Base-by-base conservation (phyloP, 2,888 invertebrate genomes). In the Caenorhabditis imperialis region DNA sequence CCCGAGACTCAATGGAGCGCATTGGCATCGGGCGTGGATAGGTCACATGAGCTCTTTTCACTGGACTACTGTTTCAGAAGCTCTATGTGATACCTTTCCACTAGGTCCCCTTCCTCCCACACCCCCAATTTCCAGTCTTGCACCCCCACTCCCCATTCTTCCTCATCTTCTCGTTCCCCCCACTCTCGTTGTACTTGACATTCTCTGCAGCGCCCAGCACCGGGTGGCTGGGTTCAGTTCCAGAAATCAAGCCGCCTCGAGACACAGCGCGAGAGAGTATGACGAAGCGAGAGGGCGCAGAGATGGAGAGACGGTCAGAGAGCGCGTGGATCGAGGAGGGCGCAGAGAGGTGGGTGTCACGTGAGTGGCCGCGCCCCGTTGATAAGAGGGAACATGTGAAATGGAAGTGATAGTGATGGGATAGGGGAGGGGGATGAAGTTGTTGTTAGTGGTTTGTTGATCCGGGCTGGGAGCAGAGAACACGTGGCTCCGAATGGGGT, bases 371-470 rank as follows among this genome's bases (percentile, higher is more conserved):
- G 30, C 18, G 30, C 27, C 30, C 38, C 10, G 23, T 12, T 67
- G 50, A 67, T 67, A 67, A 57, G 62, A 23, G 20, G 5, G 37
- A 67, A 50, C 63, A 63, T 67, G 65, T 55, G 65, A 67, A 67
- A 14, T 1, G 20, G 12, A 4, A 8, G 37, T 23, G 38, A 27
- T 8, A 25, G 44, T 16, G 35, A 47, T 14, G 33, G 16, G 16
- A 30, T 16, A 30, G 30, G 22, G 23, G 30, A 23, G 14, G 42
- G 10, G 40, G 23, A 42, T 5, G 7, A 42, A 18, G 35, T 23
- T 16, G 23, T n/a, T 4, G 44, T 14, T 12, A 22, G 40, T 40
- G 54, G 54, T 54, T 54, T 38, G 54, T 40, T 54, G 54, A 54
- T 54, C 10, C 27, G 18, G 18, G 18, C n/a, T 23, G 27, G 8